Evolutionary conservation across 2,797 vertebrate genomes (phyloP), one percentile per base, ranked within the genome.

Genomic region (Columba guinea): DNA sequence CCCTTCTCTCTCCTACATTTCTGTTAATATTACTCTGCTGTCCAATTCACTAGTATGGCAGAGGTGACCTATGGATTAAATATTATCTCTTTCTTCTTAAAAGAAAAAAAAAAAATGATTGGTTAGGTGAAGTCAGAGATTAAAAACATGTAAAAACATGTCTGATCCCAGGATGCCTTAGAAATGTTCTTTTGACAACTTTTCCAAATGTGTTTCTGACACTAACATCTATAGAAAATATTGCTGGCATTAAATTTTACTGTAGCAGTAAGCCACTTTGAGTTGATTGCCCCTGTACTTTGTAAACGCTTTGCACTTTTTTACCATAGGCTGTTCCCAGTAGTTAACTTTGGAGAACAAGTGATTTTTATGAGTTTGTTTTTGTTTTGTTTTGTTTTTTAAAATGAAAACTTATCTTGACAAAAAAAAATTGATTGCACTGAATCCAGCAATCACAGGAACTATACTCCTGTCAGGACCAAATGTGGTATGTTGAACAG

Each of bases 331-430:
- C 26, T 1, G 0, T 62, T 90, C 18, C 44, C 86, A 81, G 44
- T 11, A 76, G 10, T 60, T 85, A 73, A 73, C 11, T 56, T 73
- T 16, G 24, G 28, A 35, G 78, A 92, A 48, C 8, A 65, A 78
- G 16, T 62, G 20, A 13, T 75, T 87, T 93, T 85, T 85, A 49
- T 37, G n/a, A 65, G 3, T 20, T 46, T 46, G 19, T 3, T 46
- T 46, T 46, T 46, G 2, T 18, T 16, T 73, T 73, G 1, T 18
- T 16, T 73, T 73, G 8, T 0, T 0, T 2, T 46, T 48, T 77
- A 13, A 37, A 60, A 56, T 67, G 30, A 74, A 89, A 82, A 55
- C 3, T 35, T 3, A 11, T 44, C 84, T 93, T 63, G 23, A 19
- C 32, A 81, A 88, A 74, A 67, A 52, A 52, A n/a, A 32, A 32